A percentile compares a stretch with the other conserved stretches of the same genome.
Evolutionary conservation across 2,888 invertebrate species (phyloP).

Genomic region (Bhutanitis thaidina): DNA sequence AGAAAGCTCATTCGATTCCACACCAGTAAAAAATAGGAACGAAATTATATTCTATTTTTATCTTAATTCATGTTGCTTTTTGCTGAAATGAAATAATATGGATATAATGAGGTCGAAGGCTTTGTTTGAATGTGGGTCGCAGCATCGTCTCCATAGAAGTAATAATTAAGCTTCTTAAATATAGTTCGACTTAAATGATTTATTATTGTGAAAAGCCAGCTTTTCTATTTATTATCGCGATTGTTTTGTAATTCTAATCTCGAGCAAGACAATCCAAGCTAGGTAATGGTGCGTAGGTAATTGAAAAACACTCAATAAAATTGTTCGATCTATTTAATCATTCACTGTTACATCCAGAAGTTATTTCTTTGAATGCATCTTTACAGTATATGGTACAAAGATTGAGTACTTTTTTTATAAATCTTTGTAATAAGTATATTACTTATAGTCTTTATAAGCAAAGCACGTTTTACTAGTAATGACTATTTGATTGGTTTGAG

Average conservation of each 20-base stretch:
- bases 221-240: conserved; percentile 30
- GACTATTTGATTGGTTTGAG: no score
- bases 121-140: conserved; percentile 14
- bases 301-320: conserved; percentile 42
- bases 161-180: conserved; percentile 11
- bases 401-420: no score
- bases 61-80: conserved; percentile 1
- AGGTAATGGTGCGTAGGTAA: conserved; percentile 51
- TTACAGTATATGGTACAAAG: no score
- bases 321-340: conserved; percentile 47
- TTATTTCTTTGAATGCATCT: no score
- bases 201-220: conserved; percentile 18
- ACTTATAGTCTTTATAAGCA: no score
- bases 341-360: conserved; percentile 40
- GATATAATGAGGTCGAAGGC: conserved; percentile 3
- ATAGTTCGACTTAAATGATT: conserved; percentile 13
- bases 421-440: no score
- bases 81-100: neutral
- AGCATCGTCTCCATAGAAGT: neutral
- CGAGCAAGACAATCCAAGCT: conserved; percentile 29
- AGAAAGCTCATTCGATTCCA: conserved; percentile 7
- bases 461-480: no score
- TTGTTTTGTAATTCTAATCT: conserved; percentile 53
- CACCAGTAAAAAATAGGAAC: conserved; percentile 5
- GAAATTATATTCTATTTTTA: conserved; percentile 15